phyloP scores from a whole-genome alignment of 2,113 vertebrate species.

The Suricata suricatta region DNA sequence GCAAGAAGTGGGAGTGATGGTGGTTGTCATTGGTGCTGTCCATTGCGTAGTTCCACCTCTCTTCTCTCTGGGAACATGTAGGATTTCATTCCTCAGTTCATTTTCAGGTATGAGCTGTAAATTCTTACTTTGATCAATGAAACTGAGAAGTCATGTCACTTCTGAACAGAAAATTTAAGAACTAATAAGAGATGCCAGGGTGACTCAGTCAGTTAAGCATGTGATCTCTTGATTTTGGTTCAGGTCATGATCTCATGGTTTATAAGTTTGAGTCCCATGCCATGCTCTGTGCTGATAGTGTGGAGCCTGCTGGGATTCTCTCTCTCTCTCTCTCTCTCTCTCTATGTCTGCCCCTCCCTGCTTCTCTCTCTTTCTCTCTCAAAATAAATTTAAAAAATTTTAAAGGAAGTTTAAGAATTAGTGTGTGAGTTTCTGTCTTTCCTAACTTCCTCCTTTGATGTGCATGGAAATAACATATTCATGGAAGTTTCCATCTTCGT shows the following conservation, averaged over 20 bases:
- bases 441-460: background rate
- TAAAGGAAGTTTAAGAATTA: background rate
- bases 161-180: constrained; percentile 13
- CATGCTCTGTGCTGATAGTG: too few species aligned
- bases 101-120: constrained; percentile 1
- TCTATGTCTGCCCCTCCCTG: too few species aligned
- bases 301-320: too few species aligned
- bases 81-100: background rate
- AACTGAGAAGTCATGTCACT: background rate
- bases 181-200: background rate
- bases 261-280: too few species aligned
- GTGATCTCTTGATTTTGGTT: too few species aligned
- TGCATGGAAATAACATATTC: background rate
- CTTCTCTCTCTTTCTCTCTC: too few species aligned
- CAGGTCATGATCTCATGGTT: too few species aligned
- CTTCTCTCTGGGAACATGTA: background rate
- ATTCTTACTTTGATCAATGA: background rate
- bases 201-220: too few species aligned
- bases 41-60: background rate
- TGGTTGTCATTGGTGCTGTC: background rate
- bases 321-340: too few species aligned
- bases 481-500: background rate
- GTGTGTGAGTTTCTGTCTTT: background rate
- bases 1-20: background rate
- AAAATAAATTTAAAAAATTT: too few species aligned